Evolutionary conservation across 2,797 vertebrate species (phyloP), one percentile per base, ranked within the genome.

Genomic region (Oreonectes daqikongensis): DNA sequence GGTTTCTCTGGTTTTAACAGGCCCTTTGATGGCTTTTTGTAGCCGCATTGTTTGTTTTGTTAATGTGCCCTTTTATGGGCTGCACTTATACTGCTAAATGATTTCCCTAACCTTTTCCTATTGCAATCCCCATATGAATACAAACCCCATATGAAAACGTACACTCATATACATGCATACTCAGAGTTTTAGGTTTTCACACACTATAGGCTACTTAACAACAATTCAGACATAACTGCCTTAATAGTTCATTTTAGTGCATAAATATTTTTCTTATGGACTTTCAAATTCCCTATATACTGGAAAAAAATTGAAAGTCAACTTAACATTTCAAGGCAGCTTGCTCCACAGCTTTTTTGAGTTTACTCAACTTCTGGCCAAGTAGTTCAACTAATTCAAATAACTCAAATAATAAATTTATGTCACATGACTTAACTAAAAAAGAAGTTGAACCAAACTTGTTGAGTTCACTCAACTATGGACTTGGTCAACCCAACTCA

Each of bases 101-200:
- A 76, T 76, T 76, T 76, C 65, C 74, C 69, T 73, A 68, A 77
- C 74, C 73, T 83, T 83, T 83, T 83, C 80, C 77, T 82, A 69
- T 60, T 72, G 67, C 72, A 72, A 70, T 61, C 44, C 80, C 80
- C 65, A 75, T 79, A 79, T 82, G 74, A 77, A 52, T 79, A 86
- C 78, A 57, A 82, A 71, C 63, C 30, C 15, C 9, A 26, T 76
- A 68, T 69, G 6, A 50, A 48, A 77, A 69, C 24, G 40, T 26
- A 67, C 61, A 75, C 35, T 20, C 50, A 52, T 18, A 67, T 20
- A 15, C 12, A 46, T 18, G 15, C 50, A 66, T 30, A 10, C 35
- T 44, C 26, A 22, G 24, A 55, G 61, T 14, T 52, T 30, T 18
- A 52, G 14, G 15, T 53, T 75, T 75, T 30, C 18, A 20, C 20